These are phyloP conservation scores for Phrixothrix hirtus DNA, from an alignment of 2,888 invertebrate species.

Conservation along the genomic window DNA sequence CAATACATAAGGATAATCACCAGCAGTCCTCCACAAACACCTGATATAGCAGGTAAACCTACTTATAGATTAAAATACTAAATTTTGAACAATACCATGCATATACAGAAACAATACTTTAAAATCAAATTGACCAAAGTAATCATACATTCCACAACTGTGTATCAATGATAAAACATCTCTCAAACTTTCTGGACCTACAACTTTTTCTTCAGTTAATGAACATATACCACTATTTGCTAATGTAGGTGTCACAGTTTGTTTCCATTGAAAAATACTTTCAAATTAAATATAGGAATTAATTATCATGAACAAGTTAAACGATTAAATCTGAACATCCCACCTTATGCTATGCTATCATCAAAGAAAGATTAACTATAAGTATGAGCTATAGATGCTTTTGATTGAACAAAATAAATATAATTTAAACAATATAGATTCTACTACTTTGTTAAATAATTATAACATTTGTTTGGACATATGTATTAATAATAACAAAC, in stretches of 20 bases:
- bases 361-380: too few species aligned
- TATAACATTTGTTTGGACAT: too few species aligned
- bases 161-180: constrained; percentile 97
- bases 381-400: too few species aligned
- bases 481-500: too few species aligned
- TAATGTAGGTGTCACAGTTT: constrained; percentile 91
- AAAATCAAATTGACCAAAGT: constrained; percentile 96
- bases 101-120: constrained; percentile 61
- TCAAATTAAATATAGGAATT: neutral
- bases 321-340: too few species aligned
- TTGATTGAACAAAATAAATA: too few species aligned
- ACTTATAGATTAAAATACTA: constrained; percentile 61
- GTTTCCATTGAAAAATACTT: constrained; percentile 80
- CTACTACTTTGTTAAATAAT: too few species aligned
- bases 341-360: too few species aligned
- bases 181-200: constrained; percentile 87
- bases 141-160: constrained; percentile 97
- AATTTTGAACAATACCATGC: neutral
- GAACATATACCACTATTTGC: constrained; percentile 99
- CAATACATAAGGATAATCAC: constrained; percentile 97
- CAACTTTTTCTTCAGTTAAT: constrained; percentile 90
- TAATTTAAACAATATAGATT: too few species aligned
- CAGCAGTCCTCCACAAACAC: constrained; percentile 90
- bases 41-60: constrained; percentile 86
- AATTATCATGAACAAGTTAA: neutral